Percentiles rank a stretch among this genome's conserved stretches.
Conservation (phyloP, 2,797 vertebrate genomes). For the Scleropages formosus region DNA sequence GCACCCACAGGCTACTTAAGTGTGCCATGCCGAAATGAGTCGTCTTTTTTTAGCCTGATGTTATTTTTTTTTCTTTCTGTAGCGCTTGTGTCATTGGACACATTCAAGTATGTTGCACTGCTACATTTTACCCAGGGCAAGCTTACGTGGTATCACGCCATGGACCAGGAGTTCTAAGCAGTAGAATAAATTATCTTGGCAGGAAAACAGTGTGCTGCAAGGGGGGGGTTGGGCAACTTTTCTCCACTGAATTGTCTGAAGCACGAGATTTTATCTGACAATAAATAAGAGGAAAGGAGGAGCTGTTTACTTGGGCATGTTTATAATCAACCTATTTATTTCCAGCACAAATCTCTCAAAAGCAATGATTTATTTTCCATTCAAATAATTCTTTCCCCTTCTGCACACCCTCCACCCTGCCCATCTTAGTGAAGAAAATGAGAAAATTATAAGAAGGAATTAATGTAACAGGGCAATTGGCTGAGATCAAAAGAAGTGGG, state of each 20-base stretch:
- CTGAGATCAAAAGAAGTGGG: conserved; percentile 36
- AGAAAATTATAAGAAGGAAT: conserved; percentile 40
- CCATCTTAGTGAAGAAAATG: conserved; percentile 12
- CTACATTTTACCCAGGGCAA: conserved; percentile 15
- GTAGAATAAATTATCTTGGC: conserved; percentile 26
- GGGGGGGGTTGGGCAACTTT: conserved; percentile 2
- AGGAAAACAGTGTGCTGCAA: conserved; percentile 9
- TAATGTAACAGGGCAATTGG: conserved; percentile 43
- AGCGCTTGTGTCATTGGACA: conserved; percentile 43
- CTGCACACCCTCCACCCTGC: neutral
- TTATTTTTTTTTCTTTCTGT: conserved; percentile 31
- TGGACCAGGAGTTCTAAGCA: conserved; percentile 21
- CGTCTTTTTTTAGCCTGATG: conserved; percentile 47
- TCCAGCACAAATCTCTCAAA: neutral
- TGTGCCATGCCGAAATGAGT: conserved; percentile 37
- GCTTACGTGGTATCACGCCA: neutral
- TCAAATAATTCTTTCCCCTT: neutral
- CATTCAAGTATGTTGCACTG: neutral
- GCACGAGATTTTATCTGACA: conserved; percentile 14
- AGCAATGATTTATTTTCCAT: conserved; percentile 13
- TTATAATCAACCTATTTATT: conserved; percentile 29
- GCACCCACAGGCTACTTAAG: conserved; percentile 6
- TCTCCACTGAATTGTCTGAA: conserved; percentile 17
- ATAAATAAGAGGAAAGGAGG: conserved; percentile 7
- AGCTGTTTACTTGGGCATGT: conserved; percentile 7